These are phyloP conservation scores for Dyspetes luteomarginatus DNA, from an alignment of 2,888 invertebrate genomes.

Conservation along the genomic window DNA sequence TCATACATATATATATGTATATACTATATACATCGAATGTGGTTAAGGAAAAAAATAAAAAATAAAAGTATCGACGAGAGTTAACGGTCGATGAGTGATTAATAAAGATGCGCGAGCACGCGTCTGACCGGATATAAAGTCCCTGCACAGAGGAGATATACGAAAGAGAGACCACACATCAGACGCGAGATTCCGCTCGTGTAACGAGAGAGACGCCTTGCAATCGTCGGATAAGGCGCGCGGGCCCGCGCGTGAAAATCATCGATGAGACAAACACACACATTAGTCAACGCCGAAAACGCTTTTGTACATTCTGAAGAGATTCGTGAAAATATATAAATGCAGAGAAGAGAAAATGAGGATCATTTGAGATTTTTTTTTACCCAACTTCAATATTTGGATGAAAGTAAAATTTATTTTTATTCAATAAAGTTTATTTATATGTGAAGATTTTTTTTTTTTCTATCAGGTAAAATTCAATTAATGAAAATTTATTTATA, in stretches of 20 bases:
- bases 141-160: conserved; percentile 72
- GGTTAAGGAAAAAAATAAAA: conserved; percentile 8
- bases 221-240: conserved; percentile 44
- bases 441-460: not conserved
- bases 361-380: not conserved
- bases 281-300: conserved; percentile 31
- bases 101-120: conserved; percentile 82
- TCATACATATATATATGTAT: conserved; percentile 4
- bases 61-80: conserved; percentile 56
- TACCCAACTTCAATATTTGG: not conserved
- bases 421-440: not conserved
- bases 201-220: conserved; percentile 27
- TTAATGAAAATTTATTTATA: too few relatives aligned
- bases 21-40: not conserved
- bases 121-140: conserved; percentile 81
- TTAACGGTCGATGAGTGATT: conserved; percentile 80
- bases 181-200: conserved; percentile 54
- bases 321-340: conserved; percentile 7
- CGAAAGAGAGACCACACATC: conserved; percentile 65
- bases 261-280: conserved; percentile 35
- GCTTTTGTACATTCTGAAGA: conserved; percentile 18
- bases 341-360: not conserved
- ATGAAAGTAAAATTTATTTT: not conserved
- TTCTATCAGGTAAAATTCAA: too few relatives aligned
- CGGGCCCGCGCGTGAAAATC: conserved; percentile 39